Evolutionary conservation across 2,797 vertebrate species (phyloP), one percentile per base, ranked within the genome.

Genomic region (Microcaecilia unicolor): DNA sequence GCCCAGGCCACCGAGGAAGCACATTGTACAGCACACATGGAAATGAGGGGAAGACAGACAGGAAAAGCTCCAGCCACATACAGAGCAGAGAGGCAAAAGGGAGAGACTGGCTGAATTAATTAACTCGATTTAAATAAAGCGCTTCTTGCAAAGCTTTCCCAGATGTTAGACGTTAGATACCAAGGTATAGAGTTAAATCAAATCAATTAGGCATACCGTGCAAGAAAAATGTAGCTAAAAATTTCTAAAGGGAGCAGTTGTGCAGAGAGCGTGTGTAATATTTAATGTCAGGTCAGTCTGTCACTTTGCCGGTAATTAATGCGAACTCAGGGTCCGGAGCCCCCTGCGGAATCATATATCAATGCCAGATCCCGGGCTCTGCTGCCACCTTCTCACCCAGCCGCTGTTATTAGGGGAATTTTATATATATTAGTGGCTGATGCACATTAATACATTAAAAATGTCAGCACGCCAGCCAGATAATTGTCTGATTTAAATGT

Each of bases 401-500:
- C 44, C 12, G 35, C 53, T 28, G 49, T 38, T 49, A 58, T 56
- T 64, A 48, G 59, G 55, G 58, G 67, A 56, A 53, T 61, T 65
- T 61, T 49, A 38, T 52, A 54, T 54, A 69, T 59, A 67, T 67
- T 65, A 61, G 62, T 60, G 46, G 61, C 31, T 56, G 70, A 58
- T 61, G 67, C 67, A 61, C 70, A 65, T 69, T 74, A 69, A 71
- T 69, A 64, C 65, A 56, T 71, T 71, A 67, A 56, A 64, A 64
- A 74, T 74, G 70, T 71, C 70, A 71, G 58, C 37, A 37, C 51
- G 48, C 51, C 51, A 31, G 54, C 47, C 29, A 51, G 51, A 69
- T 80, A 82, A 82, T 82, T 79, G 74, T 81, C 76, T 76, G 73
- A 70, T 77, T 80, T 74, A 78, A 72, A 78, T 76, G 78, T 72